Evolutionary conservation across 1,140 invertebrate genomes (phyloP), one percentile per base, ranked within the genome.

Genomic region (Oreohelix idahoensis): DNA sequence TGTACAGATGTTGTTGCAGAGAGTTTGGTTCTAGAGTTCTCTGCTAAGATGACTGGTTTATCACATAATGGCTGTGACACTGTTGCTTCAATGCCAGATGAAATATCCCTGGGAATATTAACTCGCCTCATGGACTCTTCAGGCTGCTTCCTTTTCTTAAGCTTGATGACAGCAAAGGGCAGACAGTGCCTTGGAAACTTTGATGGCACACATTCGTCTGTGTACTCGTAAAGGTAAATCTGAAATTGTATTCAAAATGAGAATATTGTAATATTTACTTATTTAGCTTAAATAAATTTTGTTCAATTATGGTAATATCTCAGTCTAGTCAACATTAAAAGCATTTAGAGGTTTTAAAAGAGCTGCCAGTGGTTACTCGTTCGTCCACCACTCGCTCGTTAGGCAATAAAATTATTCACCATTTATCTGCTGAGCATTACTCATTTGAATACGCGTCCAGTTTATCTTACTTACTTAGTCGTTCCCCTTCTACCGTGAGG

Each of bases 191-290:
- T 75, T 15, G 86, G 86, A 36, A 20, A 36, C 11, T 53, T n/a
- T 17, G 82, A 51, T 49, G 86, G 84, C 75, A 83, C 84, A 85
- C 86, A 86, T 35, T 86, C 86, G 4, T 86, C 86, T 38, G 51
- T 85, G 51, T 86, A 86, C 51, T 86, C 86, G 79, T 86, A 86
- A 45, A 86, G 70, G 45, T 86, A 86, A n/a, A 86, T 71, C 86
- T 86, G 84, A 63, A 83, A 84, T 29, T 26, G 70, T 39, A 80
- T 78, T 23, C 15, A 78, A 51, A 35, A 63, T 58, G 53, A 58
- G 23, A 58, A 45, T 15, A n/a, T n/a, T n/a, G n/a, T n/a, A n/a
- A n/a, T n/a, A n/a, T n/a, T n/a, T n/a, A n/a, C n/a, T n/a, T n/a
- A n/a, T n/a, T n/a, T n/a, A n/a, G n/a, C n/a, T n/a, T n/a, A n/a